Conservation (phyloP, 2,797 vertebrate species). For the Carcharodon carcharias region DNA sequence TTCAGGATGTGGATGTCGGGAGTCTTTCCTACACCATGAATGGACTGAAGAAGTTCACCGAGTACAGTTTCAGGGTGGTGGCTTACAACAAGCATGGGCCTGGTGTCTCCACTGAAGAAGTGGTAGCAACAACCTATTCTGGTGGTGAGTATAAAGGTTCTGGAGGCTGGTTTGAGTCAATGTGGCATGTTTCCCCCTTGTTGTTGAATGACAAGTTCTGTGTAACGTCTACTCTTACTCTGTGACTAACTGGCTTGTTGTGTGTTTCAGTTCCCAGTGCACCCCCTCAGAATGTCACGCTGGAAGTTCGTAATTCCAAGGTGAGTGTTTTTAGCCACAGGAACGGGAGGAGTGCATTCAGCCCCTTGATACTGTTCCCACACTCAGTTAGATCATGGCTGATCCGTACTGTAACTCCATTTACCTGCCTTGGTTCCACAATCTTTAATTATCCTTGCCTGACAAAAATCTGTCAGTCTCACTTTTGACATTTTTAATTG, state of each 20-base stretch:
- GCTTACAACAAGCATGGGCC: constrained; percentile 93
- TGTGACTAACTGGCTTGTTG: background rate
- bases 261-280: constrained; percentile 75
- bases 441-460: background rate
- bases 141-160: constrained; percentile 67
- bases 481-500: background rate
- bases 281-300: constrained; percentile 86
- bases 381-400: background rate
- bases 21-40: constrained; percentile 70
- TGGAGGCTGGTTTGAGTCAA: background rate
- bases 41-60: constrained; percentile 82
- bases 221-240: background rate
- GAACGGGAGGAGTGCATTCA: background rate
- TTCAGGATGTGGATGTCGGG: constrained; percentile 78
- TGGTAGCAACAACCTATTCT: constrained; percentile 73
- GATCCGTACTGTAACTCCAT: no score
- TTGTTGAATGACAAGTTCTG: background rate
- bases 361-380: background rate
- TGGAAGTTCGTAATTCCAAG: constrained; percentile 96
- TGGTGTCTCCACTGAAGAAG: constrained; percentile 87
- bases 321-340: constrained; percentile 55
- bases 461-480: background rate
- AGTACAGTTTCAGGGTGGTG: constrained; percentile 90
- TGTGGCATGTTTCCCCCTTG: background rate
- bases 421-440: background rate